phyloP scores from a whole-genome alignment of 37 sponge, comb jelly and placozoan species.

The Halisarca cf. caerulea region DNA sequence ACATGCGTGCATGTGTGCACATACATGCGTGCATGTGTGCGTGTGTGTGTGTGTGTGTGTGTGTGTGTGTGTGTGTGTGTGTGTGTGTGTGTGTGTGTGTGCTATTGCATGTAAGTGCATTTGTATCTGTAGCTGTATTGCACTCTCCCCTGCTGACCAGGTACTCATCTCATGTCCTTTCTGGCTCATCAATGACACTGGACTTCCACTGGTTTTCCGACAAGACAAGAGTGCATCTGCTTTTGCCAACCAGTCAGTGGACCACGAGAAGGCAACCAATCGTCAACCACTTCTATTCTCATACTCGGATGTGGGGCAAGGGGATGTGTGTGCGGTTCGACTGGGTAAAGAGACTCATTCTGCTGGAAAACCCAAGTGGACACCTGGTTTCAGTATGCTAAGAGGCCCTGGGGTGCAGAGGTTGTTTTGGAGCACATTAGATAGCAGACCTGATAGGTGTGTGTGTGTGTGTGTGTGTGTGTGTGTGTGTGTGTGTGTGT shows the following conservation, averaged over 20 bases:
- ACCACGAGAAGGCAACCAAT: constrained; percentile 81
- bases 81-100: too few relatives aligned
- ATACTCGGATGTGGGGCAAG: constrained; percentile 47
- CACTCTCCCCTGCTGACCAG: constrained; percentile 31
- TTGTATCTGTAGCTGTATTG: background rate
- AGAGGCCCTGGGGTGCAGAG: constrained; percentile 46
- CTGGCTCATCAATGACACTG: constrained; percentile 86
- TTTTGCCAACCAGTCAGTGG: constrained; percentile 79
- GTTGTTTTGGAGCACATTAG: constrained; percentile 44
- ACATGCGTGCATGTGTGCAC: too few relatives aligned
- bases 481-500: too few relatives aligned
- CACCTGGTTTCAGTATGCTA: constrained; percentile 52
- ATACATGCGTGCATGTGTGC: too few relatives aligned
- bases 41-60: too few relatives aligned
- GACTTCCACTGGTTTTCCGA: constrained; percentile 83
- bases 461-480: constrained; percentile 12
- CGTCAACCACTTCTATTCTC: constrained; percentile 84
- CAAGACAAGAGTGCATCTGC: constrained; percentile 62
- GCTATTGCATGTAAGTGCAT: too few relatives aligned
- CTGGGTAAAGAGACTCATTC: constrained; percentile 8
- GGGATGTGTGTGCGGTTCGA: constrained; percentile 32
- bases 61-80: constrained; percentile 7
- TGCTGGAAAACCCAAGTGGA: constrained; percentile 20
- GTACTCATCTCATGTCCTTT: constrained; percentile 72
- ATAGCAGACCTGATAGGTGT: constrained; percentile 66